Base-by-base conservation (phyloP, 1,140 invertebrate genomes). In the Caenorhabditis brenneri region DNA sequence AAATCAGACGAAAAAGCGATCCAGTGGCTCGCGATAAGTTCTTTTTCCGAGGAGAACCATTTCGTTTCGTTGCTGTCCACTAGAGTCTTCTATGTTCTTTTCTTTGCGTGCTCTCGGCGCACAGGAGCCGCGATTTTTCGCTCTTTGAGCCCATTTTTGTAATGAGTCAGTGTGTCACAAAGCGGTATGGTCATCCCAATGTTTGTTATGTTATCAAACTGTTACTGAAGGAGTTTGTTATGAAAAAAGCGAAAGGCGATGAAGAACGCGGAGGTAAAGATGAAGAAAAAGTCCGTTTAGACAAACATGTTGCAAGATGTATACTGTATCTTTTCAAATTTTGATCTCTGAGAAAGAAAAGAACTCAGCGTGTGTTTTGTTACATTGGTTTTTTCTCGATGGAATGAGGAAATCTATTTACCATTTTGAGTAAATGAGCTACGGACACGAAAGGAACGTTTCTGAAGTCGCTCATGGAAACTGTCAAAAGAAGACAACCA, bases 1-100 rank as follows among this genome's bases (percentile, higher is more conserved):
- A 74, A 65, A 65, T 65, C 58, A 36, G n/a, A 65, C 24, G 10
- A 27, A 58, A 58, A 58, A 31, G 24, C 58, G 48, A 27, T 55
- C 53, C 53, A 29, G 7, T 42, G 19, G 65, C 65, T 74, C 65
- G 65, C 65, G 33, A 65, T 22, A 29, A 15, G 65, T 15, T 74
- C 31, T 74, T 74, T 39, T 74, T n/a, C 5, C 16, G 16, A 7
- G 29, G 65, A 24, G 33, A 74, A 42, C n/a, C 65, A 74, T 74
- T 74, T 74, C 65, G 65, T 74, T 74, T 42, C n/a, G 65, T 42
- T 74, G 36, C 22, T 74, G 65, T 74, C 65, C 36, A 74, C 65
- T 74, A 74, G 1, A 74, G 36, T 74, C 33, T 74, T 2, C 7
- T 74, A 55, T 55, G 53, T 55, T 55, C 53, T 33, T 33, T 22